These are phyloP conservation scores for Macrophya annulata DNA, from an alignment of 2,888 invertebrate species.

Conservation along the genomic window DNA sequence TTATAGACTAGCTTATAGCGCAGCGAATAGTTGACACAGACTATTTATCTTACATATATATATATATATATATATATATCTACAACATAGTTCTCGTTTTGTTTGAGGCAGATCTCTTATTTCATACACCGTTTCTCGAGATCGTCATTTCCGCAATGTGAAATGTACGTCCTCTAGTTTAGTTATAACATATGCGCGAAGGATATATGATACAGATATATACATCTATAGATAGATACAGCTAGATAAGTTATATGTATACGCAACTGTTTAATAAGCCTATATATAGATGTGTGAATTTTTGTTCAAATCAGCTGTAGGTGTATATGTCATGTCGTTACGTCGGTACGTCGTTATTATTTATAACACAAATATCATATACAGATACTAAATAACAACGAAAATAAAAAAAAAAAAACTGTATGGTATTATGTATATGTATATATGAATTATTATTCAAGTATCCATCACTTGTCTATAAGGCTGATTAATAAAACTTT, in stretches of 20 bases:
- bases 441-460: conserved; percentile 1
- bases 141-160: neutral
- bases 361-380: neutral
- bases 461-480: neutral
- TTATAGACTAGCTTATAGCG: no score
- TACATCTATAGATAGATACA: neutral
- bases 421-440: no score
- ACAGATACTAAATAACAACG: neutral
- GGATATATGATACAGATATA: neutral
- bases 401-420: neutral
- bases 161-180: neutral
- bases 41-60: no score
- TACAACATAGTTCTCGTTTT: neutral
- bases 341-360: neutral
- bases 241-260: neutral
- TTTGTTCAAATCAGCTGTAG: neutral
- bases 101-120: neutral
- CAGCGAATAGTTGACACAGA: no score
- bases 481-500: conserved; percentile 10
- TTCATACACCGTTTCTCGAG: neutral
- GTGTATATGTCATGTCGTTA: no score
- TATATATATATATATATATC: no score
- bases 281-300: conserved; percentile 1
- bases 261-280: neutral
- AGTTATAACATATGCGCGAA: neutral